Base-by-base conservation (phyloP, 2,113 vertebrate species). In the Poeciliopsis retropinna region DNA sequence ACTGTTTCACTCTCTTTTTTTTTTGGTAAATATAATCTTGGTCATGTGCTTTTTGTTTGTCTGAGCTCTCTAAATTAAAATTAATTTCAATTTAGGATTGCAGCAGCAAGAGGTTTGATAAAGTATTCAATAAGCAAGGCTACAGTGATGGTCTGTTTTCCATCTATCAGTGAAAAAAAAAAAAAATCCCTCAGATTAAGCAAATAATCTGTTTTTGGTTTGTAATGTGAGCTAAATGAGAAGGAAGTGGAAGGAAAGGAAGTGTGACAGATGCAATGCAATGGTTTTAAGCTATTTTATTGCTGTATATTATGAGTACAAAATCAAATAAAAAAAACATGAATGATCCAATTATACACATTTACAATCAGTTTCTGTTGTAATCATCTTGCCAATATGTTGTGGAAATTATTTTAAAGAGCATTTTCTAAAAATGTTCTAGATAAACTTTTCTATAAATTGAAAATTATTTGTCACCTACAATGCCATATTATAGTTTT, bases 1-100 rank as follows among this genome's bases (percentile, higher is more conserved):
- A 64, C 32, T 27, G 25, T 29, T 69, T 32, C 25, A 70, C 60
- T 34, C 25, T 57, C 57, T 34, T 64, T 4, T 31, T 19, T 12
- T 41, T 62, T 78, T 68, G 30, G 66, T 37, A 37, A 37, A 10
- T 37, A 66, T 64, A 69, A 76, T 85, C 63, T 70, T 34, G 15
- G 11, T 25, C 63, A 39, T n/a, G 5, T 34, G 34, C 34, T 75
- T 69, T 67, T 44, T 61, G 37, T 65, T 70, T 8, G 60, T 27
- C 15, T 44, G 1, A 19, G 65, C 28, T 22, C 14, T 72, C 34
- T 1, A 25, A 47, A 68, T 75, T 41, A 0, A 31, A 69, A 61
- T 10, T 17, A 34, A 62, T 80, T 17, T 72, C 34, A n/a, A 64
- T 62, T 54, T 47, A 39, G 65, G 68, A 73, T 19, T 66, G 32